Base-by-base conservation (phyloP, 2,888 invertebrate species). In the Gerris lacustris region DNA sequence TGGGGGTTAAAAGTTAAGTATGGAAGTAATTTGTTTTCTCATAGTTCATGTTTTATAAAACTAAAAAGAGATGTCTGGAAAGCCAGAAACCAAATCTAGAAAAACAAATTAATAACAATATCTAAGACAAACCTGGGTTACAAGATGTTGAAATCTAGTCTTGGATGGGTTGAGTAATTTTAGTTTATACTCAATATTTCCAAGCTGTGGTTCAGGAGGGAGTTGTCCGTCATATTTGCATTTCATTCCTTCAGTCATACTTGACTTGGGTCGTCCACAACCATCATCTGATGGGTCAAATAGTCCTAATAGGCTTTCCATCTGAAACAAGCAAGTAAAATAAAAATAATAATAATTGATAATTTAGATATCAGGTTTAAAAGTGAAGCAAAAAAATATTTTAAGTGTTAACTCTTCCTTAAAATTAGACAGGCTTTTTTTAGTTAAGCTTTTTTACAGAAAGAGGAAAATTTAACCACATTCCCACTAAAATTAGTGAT, bases 171-270 rank as follows among this genome's bases (percentile, higher is more conserved):
- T 92, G 6, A 97, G 91, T 71, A 99, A 84, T 78, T 97, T 96
- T 72, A 98, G 81, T 82, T 98, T 97, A 81, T 97, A 97, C 81
- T 97, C 97, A 45, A 97, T 88, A 80, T 97, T 97, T 7, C 97
- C 97, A 77, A 94, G 87, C 79, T 96, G 90, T 0, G 95, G 93
- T 80, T 96, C 95, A 0, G 95, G 95, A 0, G 95, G 95, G 55
- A 94, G 82, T 45, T 75, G 75, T 45, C 73, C 73, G 83, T 83
- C 80, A 15, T 55, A 9, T 55, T 55, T 78, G 82, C 80, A 55
- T 55, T 15, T 55, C 11, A 55, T 55, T 55, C 55, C 55, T 11
- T 15, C 15, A 55, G 9, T 55, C 55, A 55, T 55, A 9, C 79
- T 82, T 79, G 5, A 79, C 6, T 73, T 74, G 63, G 67, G 74